A percentile compares a stretch with the other conserved stretches of the same genome.
Conservation (phyloP, 2,113 vertebrate genomes). For the Gadus chalcogrammus region DNA sequence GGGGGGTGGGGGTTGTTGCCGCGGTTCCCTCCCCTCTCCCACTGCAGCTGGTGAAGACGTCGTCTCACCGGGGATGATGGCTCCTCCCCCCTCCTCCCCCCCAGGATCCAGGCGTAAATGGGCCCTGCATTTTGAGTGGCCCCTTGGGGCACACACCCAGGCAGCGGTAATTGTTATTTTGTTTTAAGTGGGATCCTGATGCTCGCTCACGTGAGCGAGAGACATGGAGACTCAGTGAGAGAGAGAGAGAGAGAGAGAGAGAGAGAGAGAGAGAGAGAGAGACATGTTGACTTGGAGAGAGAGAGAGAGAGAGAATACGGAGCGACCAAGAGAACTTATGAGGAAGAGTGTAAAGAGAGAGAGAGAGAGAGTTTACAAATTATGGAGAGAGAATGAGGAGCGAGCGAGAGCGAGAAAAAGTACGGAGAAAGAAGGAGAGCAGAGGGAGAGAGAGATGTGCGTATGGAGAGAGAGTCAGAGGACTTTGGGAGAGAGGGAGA, state of each 20-base stretch:
- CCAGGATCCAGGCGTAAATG: background rate
- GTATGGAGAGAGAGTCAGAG: no score
- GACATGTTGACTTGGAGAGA: background rate
- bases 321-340: background rate
- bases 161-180: conserved; percentile 17
- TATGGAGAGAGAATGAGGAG: no score
- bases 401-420: no score
- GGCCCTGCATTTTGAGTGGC: conserved; percentile 17
- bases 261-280: background rate
- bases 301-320: background rate
- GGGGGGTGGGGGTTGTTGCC: conserved; percentile 12
- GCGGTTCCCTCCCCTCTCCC: conserved; percentile 14
- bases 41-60: conserved; percentile 17
- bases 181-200: background rate
- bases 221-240: background rate
- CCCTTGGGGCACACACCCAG: background rate
- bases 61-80: background rate
- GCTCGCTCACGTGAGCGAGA: background rate
- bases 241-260: background rate
- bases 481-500: no score
- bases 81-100: background rate
- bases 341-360: background rate
- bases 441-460: no score
- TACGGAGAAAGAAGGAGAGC: no score
- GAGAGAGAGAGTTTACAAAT: background rate